Percentiles rank a stretch among this genome's conserved stretches.
Evolutionary conservation across 1,140 invertebrate species (phyloP).

Genomic region (Pseudomyrmex flavicornis): DNA sequence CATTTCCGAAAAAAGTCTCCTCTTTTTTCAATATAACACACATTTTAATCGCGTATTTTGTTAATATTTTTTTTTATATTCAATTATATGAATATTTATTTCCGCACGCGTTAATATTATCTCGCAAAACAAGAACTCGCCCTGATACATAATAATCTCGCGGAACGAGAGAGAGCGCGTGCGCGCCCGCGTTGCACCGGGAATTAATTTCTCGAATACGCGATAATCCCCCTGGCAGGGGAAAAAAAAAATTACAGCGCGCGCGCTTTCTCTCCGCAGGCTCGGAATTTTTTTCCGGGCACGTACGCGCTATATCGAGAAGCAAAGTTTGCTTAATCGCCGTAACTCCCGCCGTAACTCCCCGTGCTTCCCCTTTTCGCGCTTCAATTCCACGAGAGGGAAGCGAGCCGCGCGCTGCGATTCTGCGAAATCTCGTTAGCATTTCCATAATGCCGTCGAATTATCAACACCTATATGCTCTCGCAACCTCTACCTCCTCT

Average conservation of each 20-base stretch:
- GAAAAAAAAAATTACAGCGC: conserved; percentile 29
- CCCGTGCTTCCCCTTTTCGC: neutral
- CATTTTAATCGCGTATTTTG: too few relatives aligned
- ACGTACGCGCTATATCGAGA: conserved; percentile 53
- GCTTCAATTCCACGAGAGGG: conserved; percentile 53
- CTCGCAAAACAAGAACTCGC: conserved; percentile 34
- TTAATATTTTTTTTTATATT: too few relatives aligned
- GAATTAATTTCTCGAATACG: conserved; percentile 43
- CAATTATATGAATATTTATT: neutral
- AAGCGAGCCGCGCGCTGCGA: conserved; percentile 31
- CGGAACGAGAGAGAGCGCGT: neutral
- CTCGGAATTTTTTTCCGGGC: conserved; percentile 55
- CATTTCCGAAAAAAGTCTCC: too few relatives aligned
- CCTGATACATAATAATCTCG: conserved; percentile 17
- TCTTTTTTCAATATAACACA: too few relatives aligned
- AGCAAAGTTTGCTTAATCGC: conserved; percentile 52
- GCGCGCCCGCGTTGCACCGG: neutral
- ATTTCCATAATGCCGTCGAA: conserved; percentile 73
- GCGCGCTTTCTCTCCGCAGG: conserved; percentile 2
- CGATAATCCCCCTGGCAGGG: conserved; percentile 45
- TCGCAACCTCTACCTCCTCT: conserved; percentile 24
- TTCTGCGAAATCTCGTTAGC: conserved; percentile 66
- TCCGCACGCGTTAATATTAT: neutral
- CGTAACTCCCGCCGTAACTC: neutral
- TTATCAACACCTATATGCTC: conserved; percentile 70